These are phyloP conservation scores for Parnassius apollo DNA, from an alignment of 2,888 invertebrate genomes.

Conservation along the genomic window DNA sequence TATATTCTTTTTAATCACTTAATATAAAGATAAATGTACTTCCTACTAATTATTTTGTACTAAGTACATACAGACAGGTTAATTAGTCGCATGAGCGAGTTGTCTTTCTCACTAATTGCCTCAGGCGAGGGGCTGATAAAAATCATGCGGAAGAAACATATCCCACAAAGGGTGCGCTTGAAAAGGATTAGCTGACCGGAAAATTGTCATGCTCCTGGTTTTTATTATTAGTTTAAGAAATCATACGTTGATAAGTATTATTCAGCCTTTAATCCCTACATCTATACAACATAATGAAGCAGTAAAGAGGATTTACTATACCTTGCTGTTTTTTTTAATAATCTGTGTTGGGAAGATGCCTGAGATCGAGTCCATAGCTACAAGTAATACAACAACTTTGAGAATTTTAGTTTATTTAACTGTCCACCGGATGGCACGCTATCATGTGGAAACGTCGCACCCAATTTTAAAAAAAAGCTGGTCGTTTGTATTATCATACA, in stretches of 20 bases:
- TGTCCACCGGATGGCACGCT: no score
- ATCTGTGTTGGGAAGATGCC: no score
- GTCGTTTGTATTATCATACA: no score
- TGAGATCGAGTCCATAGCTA: no score
- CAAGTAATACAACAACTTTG: no score
- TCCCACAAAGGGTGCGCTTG: constrained; percentile 37
- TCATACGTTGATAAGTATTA: constrained; percentile 4
- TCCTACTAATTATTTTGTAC: constrained; percentile 13
- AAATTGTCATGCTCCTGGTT: constrained; percentile 41
- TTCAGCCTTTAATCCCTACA: not conserved
- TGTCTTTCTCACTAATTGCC: constrained; percentile 61
- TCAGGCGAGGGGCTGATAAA: constrained; percentile 35
- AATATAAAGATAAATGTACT: constrained; percentile 1
- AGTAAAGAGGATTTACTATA: no score
- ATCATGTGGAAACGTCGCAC: no score
- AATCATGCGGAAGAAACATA: constrained; percentile 42
- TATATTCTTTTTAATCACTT: not conserved
- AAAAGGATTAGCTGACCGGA: constrained; percentile 47
- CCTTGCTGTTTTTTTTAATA: no score
- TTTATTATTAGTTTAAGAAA: constrained; percentile 25
- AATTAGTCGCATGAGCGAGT: constrained; percentile 57
- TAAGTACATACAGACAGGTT: constrained; percentile 27
- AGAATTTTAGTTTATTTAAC: no score
- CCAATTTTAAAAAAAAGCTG: no score
- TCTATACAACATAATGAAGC: no score